A percentile compares a stretch with the other conserved stretches of the same genome.
Conservation (phyloP, 2,113 vertebrate species). For the Xyrauchen texanus region DNA sequence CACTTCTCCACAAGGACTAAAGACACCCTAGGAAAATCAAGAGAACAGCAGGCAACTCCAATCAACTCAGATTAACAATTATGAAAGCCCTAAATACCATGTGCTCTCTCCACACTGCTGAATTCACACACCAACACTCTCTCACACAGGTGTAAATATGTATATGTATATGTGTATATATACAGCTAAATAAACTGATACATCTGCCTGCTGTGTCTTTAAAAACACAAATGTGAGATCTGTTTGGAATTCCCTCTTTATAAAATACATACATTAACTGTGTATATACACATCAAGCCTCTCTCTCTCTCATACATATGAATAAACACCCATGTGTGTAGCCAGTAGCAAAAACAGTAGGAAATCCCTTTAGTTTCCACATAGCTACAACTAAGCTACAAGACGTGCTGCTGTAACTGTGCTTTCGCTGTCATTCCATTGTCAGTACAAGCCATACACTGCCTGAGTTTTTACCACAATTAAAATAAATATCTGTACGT, state of each 20-base stretch:
- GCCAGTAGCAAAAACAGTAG: conserved; percentile 16
- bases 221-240: not conserved
- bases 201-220: not conserved
- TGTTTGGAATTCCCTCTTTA: conserved; percentile 15
- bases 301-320: not conserved
- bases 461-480: not conserved
- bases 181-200: not conserved
- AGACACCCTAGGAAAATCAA: conserved; percentile 11
- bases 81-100: not conserved
- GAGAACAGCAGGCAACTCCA: conserved; percentile 19
- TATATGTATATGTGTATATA: not conserved
- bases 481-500: conserved; percentile 7
- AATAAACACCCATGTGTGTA: not conserved
- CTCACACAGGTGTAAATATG: not conserved
- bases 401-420: conserved; percentile 2
- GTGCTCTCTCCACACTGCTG: not conserved
- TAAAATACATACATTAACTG: conserved; percentile 2
- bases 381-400: not conserved
- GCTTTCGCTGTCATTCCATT: not conserved
- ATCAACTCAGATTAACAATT: conserved; percentile 19
- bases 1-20: not conserved
- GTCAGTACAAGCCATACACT: not conserved
- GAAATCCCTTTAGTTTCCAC: not conserved
- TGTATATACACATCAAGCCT: not conserved
- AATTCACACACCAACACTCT: not conserved